Base-by-base conservation (phyloP, 2,797 vertebrate species). In the Uromys caudimaculatus region DNA sequence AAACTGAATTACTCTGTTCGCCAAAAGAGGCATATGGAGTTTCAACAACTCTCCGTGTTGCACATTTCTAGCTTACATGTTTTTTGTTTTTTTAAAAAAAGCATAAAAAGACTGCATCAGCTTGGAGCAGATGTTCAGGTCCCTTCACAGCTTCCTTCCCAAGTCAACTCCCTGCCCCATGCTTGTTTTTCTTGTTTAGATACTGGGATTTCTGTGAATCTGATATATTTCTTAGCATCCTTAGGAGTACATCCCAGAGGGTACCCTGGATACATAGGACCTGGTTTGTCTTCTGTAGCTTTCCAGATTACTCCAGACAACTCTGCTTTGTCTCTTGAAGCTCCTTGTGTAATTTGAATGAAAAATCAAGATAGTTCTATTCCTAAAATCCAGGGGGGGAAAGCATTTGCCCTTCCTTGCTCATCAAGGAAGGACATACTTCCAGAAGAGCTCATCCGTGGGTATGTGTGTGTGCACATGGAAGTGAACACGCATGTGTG, bases 11-110 rank as follows among this genome's bases (percentile, higher is more conserved):
- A 91, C 81, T 87, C 76, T 86, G 87, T 93, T 96, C 97, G 98
- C 98, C 98, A 98, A 97, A 96, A 97, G 88, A 98, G 97, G 97
- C 98, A 98, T 98, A 98, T 98, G 98, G 98, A 98, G 94, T 97
- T 96, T 98, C 98, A 97, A 95, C 78, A 92, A 96, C 94, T 98
- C 91, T 96, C 97, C 96, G 97, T 98, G 92, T 94, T 98, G 94
- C 92, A 97, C 95, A 97, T 98, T 98, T 98, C 97, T 97, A 96
- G 97, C 96, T 97, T 21, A 21, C 75, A 96, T 94, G 73, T 78
- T 91, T 89, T 98, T 96, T 98, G n/a, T n/a, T n/a, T n/a, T n/a
- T n/a, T 44, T 44, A 44, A 32, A 64, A 8, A 98, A 97, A 87
- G 97, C 90, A 98, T 96, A 67, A 75, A 75, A 76, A 47, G 97